Percentiles rank a stretch among this genome's conserved stretches.
Evolutionary conservation across 1,140 invertebrate genomes (phyloP).

Genomic region (Caerostris extrusa): DNA sequence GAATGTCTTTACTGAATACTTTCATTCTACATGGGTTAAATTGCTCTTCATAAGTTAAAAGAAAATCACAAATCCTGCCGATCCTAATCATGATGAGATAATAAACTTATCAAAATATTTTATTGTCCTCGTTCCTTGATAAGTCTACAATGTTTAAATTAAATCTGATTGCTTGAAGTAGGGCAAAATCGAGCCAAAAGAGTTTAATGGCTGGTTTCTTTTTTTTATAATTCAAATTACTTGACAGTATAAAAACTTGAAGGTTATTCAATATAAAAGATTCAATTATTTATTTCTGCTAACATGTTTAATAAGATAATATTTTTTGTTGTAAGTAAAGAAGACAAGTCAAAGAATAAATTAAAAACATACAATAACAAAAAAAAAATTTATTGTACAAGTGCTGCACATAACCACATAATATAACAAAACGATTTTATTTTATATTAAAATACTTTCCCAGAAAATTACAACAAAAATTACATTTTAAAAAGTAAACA

Average conservation of each 20-base stretch:
- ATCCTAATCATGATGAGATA: no score
- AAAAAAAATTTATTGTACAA: constrained; percentile 55
- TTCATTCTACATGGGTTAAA: no score
- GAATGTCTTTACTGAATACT: no score
- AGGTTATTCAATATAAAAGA: background rate
- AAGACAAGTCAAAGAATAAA: background rate
- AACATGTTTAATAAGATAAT: background rate
- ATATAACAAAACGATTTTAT: constrained; percentile 63
- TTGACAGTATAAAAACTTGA: background rate
- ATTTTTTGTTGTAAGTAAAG: background rate
- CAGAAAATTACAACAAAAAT: constrained; percentile 29
- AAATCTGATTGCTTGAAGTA: no score
- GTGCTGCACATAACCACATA: constrained; percentile 74
- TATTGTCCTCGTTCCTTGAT: no score
- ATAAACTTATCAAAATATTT: no score
- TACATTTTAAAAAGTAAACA: background rate
- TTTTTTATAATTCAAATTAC: background rate
- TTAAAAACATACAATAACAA: background rate
- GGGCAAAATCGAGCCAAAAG: no score
- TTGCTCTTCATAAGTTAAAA: no score
- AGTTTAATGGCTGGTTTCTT: background rate
- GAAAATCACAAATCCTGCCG: no score
- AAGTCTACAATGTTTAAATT: no score
- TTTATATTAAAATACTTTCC: constrained; percentile 54
- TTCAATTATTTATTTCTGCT: background rate